These are phyloP conservation scores for Anastrepha ludens DNA, from an alignment of 1,140 invertebrate genomes.

Conservation along the genomic window DNA sequence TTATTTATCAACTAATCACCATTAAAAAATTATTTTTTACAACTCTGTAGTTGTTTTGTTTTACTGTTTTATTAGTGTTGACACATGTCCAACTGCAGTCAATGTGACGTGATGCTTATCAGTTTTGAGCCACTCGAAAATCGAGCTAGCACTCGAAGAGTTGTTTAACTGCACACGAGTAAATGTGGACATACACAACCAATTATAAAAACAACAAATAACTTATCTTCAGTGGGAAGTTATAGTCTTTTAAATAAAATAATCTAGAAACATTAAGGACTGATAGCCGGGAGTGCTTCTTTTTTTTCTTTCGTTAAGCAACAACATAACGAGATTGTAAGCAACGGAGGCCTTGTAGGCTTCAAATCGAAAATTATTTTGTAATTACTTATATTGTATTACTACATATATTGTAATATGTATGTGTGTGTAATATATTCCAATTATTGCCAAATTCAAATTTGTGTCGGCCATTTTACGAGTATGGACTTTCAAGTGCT, in stretches of 20 bases:
- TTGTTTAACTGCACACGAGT: background rate
- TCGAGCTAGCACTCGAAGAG: background rate
- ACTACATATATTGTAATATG: too few relatives aligned
- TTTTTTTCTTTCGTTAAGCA: too few relatives aligned
- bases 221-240: background rate
- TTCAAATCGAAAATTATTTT: too few relatives aligned
- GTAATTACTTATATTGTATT: too few relatives aligned
- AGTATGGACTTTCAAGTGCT: too few relatives aligned
- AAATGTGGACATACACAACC: background rate
- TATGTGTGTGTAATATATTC: too few relatives aligned
- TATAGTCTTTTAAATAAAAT: background rate
- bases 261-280: background rate
- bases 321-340: too few relatives aligned
- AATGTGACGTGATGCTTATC: constrained; percentile 17
- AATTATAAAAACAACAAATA: background rate
- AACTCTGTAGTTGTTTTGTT: background rate
- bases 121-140: constrained; percentile 10
- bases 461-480: too few relatives aligned
- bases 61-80: background rate
- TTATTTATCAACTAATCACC: background rate
- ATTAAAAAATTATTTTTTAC: background rate
- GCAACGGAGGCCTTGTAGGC: too few relatives aligned
- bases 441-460: too few relatives aligned
- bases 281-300: too few relatives aligned
- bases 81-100: background rate